These are phyloP conservation scores for Tilapia sparmanii DNA, from an alignment of 2,113 vertebrate species.

Conservation along the genomic window DNA sequence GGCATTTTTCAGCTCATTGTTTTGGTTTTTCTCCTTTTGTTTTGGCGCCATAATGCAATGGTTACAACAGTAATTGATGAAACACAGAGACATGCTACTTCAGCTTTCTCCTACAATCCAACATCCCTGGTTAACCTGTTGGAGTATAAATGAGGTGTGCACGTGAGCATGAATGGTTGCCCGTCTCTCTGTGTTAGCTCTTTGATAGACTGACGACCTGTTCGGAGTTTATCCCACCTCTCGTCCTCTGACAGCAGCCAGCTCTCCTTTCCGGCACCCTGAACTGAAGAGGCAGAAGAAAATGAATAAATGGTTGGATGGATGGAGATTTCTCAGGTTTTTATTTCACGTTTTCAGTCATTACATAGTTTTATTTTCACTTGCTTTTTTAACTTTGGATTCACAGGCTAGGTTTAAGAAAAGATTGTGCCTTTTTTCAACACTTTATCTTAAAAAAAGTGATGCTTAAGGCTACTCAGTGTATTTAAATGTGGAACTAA, in stretches of 20 bases:
- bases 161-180: background rate
- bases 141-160: background rate
- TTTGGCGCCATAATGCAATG: background rate
- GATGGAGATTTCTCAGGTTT: background rate
- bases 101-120: background rate
- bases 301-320: background rate
- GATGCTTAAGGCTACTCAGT: background rate
- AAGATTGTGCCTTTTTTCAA: background rate
- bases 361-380: background rate
- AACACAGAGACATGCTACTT: background rate
- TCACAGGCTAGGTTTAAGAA: background rate
- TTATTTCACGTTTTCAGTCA: background rate
- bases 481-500: background rate
- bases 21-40: background rate
- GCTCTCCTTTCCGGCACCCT: background rate
- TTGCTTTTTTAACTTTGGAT: background rate
- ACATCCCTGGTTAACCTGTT: background rate
- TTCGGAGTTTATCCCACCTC: rapidly evolving
- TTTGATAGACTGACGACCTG: background rate
- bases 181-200: background rate
- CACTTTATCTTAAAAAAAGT: background rate
- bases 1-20: background rate
- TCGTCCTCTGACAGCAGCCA: background rate
- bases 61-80: background rate
- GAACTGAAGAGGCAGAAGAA: background rate